Base-by-base conservation (phyloP, 64 coral and sea anemone species). In the Anthopleura sola region DNA sequence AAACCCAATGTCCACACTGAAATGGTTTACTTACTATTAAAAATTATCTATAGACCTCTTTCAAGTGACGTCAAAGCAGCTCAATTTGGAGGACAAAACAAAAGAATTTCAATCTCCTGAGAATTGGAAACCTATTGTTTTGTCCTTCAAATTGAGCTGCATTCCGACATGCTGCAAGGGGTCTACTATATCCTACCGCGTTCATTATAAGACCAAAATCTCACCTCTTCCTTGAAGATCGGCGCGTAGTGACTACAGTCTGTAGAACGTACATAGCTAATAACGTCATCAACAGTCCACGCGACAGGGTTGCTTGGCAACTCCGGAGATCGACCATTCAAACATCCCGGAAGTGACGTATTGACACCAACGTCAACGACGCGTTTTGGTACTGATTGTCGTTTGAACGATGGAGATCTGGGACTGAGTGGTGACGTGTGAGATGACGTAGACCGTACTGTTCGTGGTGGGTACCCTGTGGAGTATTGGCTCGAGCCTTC, bases 261-360 rank as follows among this genome's bases (percentile, higher is more conserved):
- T n/a, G 94, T 97, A 11, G 89, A 91, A 34, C 83, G 89, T 18
- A 98, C 84, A 58, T 98, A 98, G 21, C 66, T 82, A 55, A 93
- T 91, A 16, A 98, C 95, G 36, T 98, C 88, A 23, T 98, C 95
- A 44, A 98, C 92, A 68, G 68, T 75, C 95, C 95, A 98, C 82
- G 83, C 86, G 50, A 85, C 75, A 24, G 95, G 95, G 53, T 98
- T 98, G 26, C 87, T 88, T 24, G 95, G 89, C 86, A 94, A 92
- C 37, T 94, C 92, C 26, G 91, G 88, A 34, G 92, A 98, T 34
- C 91, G 85, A 20, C 87, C 92, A 86, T 94, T 94, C 83, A 94
- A 62, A 80, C 93, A 94, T 50, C 95, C 95, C 20, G 95, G 95
- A 60, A 98, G 84, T 87, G 95, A 98, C n/a, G 95, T 98, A 66